Conservation (phyloP, 2,113 vertebrate species). For the Reinhardtius hippoglossoides region DNA sequence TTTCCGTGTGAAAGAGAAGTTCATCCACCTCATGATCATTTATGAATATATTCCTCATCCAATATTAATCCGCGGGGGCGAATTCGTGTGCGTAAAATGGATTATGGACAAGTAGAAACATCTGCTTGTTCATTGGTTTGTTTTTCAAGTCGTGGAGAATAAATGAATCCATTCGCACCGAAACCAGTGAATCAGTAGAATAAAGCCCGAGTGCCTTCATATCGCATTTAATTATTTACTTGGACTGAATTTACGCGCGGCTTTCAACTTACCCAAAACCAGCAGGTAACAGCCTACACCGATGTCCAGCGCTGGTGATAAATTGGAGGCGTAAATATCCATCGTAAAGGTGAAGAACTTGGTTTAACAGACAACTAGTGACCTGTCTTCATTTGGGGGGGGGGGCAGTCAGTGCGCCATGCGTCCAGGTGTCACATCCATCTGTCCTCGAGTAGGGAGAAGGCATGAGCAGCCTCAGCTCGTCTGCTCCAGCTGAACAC, state of each 20-base stretch:
- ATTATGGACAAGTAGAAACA: background rate
- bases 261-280: constrained; percentile 81
- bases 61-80: no score
- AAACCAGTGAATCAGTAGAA: background rate
- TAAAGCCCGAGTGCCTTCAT: no score
- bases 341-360: constrained; percentile 34
- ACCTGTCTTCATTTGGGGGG: no score
- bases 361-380: no score
- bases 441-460: constrained; percentile 30
- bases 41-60: no score
- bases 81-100: background rate
- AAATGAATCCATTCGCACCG: background rate
- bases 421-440: constrained; percentile 48
- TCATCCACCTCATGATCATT: no score
- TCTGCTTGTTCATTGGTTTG: no score
- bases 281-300: constrained; percentile 84
- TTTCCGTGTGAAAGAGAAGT: no score
- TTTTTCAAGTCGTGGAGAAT: no score
- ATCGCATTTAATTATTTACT: background rate
- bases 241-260: background rate
- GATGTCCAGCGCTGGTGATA: constrained; percentile 86
- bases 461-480: constrained; percentile 1
- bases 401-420: background rate
- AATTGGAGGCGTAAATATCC: constrained; percentile 84
- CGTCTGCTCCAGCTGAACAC: background rate